A percentile compares a stretch with the other conserved stretches of the same genome.
Evolutionary conservation across 2,797 vertebrate species (phyloP).

Genomic region (Ceryle rudis): DNA sequence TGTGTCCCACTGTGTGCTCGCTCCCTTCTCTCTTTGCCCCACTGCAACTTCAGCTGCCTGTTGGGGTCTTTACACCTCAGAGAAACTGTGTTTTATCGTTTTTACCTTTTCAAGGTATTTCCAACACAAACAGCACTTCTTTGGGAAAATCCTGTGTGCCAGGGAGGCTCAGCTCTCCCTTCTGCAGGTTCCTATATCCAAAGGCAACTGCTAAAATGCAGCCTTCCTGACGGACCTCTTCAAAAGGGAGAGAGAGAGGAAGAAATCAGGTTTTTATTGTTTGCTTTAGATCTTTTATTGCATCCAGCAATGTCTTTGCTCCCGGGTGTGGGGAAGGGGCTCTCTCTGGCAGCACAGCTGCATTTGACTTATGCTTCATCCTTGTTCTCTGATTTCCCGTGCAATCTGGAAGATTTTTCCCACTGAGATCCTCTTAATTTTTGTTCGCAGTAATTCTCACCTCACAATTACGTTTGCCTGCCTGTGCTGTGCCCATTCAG

Average conservation of each 20-base stretch:
- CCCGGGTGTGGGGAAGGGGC: background rate
- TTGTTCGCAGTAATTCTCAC: background rate
- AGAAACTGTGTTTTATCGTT: background rate
- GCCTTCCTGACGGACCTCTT: background rate
- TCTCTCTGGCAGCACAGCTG: background rate
- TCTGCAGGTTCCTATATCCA: background rate
- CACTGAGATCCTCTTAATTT: background rate
- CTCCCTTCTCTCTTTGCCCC: background rate
- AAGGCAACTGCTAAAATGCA: background rate
- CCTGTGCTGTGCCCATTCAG: background rate
- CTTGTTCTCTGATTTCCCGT: background rate
- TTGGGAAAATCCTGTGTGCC: background rate
- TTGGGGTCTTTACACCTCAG: background rate
- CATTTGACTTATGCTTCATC: background rate
- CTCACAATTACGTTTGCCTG: background rate
- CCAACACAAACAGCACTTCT: background rate
- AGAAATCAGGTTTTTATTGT: background rate
- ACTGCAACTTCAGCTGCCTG: background rate
- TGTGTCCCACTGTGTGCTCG: rapidly evolving
- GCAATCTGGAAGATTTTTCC: background rate
- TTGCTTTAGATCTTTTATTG: background rate
- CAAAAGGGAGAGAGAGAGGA: background rate
- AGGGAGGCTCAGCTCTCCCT: background rate
- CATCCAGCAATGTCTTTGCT: background rate
- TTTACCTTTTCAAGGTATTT: background rate